Evolutionary conservation across 2,888 invertebrate genomes (phyloP).

Genomic region (Trichopoda pennipes): DNA sequence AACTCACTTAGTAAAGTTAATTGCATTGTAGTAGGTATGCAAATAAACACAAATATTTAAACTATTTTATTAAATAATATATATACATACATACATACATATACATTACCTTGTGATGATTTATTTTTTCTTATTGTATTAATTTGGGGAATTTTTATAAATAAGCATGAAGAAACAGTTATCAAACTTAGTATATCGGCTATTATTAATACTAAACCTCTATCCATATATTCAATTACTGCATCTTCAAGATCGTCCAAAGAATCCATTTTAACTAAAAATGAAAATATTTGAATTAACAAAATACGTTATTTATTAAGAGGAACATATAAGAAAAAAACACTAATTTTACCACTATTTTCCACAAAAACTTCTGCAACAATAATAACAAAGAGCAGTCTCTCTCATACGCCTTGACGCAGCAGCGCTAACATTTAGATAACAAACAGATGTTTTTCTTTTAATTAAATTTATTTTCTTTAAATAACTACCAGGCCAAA

Average conservation of each 20-base stretch:
- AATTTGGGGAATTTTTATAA: conserved; percentile 92
- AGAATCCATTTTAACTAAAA: conserved; percentile 54
- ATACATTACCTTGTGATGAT: conserved; percentile 84
- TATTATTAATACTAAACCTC: conserved; percentile 76
- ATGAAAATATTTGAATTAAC: conserved; percentile 22
- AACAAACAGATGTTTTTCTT: conserved; percentile 21
- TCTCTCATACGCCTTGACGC: not conserved
- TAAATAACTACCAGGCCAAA: conserved; percentile 6
- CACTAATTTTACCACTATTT: conserved; percentile 4
- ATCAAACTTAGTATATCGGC: conserved; percentile 85
- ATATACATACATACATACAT: not conserved
- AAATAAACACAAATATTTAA: too few relatives aligned
- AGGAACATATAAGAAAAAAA: not conserved
- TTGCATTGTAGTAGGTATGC: not conserved
- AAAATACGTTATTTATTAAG: conserved; percentile 19
- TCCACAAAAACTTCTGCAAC: not conserved
- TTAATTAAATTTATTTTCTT: conserved; percentile 5
- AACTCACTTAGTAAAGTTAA: too few relatives aligned
- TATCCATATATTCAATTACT: conserved; percentile 74
- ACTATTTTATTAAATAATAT: not conserved
- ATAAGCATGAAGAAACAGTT: conserved; percentile 89
- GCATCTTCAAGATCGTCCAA: conserved; percentile 56
- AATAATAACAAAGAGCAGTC: conserved; percentile 1
- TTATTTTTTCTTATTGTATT: conserved; percentile 84
- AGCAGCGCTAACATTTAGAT: conserved; percentile 20